Conservation (phyloP, 2,888 invertebrate genomes). For the Lottia gigantea region DNA sequence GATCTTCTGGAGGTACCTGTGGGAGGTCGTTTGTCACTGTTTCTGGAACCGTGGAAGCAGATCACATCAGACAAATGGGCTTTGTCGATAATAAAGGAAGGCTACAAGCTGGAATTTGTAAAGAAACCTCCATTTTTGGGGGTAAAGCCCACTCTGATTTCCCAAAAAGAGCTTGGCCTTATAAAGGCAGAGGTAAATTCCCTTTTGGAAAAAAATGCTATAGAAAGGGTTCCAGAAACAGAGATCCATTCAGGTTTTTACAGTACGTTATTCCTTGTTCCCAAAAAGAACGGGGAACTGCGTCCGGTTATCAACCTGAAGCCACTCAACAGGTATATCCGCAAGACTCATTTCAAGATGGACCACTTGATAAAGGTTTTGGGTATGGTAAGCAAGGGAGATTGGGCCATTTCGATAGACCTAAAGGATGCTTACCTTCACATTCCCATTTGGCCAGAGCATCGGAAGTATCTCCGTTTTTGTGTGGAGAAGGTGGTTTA, state of each 20-base stretch:
- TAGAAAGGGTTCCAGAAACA: conserved; percentile 23
- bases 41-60: conserved; percentile 24
- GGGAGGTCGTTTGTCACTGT: conserved; percentile 26
- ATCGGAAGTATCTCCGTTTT: conserved; percentile 30
- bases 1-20: conserved; percentile 30
- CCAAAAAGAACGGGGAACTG: conserved; percentile 21
- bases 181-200: conserved; percentile 19
- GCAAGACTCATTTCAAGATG: conserved; percentile 35
- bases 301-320: conserved; percentile 24
- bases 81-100: conserved; percentile 21
- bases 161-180: conserved; percentile 15
- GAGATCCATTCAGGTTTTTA: conserved; percentile 29
- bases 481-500: conserved; percentile 19
- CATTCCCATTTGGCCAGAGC: conserved; percentile 22
- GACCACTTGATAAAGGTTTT: conserved; percentile 28
- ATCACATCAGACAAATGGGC: conserved; percentile 32
- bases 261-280: conserved; percentile 31
- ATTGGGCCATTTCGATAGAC: conserved; percentile 32
- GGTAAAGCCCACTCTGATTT: conserved; percentile 17
- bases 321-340: conserved; percentile 34
- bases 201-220: conserved; percentile 24
- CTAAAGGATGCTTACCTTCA: conserved; percentile 29
- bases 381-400: conserved; percentile 27
- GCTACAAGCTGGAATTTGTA: conserved; percentile 29
- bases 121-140: conserved; percentile 22